These are phyloP conservation scores for Misgurnus anguillicaudatus DNA, from an alignment of 2,113 vertebrate genomes.

Conservation along the genomic window DNA sequence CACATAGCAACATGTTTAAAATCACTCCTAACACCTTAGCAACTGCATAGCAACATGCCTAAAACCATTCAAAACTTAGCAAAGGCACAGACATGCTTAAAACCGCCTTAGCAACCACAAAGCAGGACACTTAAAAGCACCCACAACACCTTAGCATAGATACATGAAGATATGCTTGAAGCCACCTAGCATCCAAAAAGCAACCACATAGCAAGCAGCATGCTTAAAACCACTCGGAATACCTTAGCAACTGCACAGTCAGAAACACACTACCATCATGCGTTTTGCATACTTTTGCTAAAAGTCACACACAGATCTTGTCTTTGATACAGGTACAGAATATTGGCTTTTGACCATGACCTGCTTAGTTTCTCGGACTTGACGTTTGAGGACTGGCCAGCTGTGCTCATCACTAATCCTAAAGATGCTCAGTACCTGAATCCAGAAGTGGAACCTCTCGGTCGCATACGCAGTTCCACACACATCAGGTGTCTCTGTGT, in stretches of 20 bases:
- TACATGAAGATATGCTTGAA: too few species aligned
- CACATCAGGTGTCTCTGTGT: slow-evolving; percentile 86
- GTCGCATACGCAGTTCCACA: slow-evolving; percentile 83
- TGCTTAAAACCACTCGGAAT: too few species aligned
- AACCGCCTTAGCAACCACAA: background rate
- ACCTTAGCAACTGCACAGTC: too few species aligned
- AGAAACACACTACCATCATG: background rate
- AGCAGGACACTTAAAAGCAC: background rate
- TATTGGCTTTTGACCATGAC: slow-evolving; percentile 93
- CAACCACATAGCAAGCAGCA: background rate
- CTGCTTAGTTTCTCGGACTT: slow-evolving; percentile 92
- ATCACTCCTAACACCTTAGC: background rate
- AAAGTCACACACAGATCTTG: background rate
- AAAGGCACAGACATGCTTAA: background rate
- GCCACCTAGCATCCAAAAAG: background rate
- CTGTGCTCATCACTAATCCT: slow-evolving; percentile 93
- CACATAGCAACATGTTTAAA: too few species aligned
- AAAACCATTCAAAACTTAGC: background rate
- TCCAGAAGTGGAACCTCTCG: slow-evolving; percentile 83
- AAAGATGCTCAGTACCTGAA: slow-evolving; percentile 89
- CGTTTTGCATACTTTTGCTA: background rate
- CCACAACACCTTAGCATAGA: background rate
- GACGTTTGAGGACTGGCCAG: slow-evolving; percentile 89
- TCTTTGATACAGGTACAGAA: slow-evolving; percentile 80
- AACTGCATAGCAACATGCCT: background rate